Evolutionary conservation across 2,888 invertebrate genomes (phyloP).

Genomic region (Stegophylla sp.): DNA sequence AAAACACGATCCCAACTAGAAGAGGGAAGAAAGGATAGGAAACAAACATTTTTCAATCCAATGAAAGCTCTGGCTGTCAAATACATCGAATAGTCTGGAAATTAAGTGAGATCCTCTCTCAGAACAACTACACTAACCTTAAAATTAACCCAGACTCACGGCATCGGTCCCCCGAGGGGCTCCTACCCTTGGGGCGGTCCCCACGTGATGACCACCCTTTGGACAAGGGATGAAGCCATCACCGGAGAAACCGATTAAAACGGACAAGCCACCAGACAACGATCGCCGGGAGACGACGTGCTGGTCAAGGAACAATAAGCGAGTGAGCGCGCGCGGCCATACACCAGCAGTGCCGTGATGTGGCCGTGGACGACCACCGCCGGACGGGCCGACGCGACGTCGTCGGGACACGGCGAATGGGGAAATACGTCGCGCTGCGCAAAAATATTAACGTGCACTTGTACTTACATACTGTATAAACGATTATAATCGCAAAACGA

Average conservation of each 20-base stretch:
- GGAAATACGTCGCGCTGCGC: not conserved
- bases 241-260: not conserved
- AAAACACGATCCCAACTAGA: too few relatives aligned
- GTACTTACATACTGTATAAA: slow-evolving; percentile 48
- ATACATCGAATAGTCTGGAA: too few relatives aligned
- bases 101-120: too few relatives aligned
- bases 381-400: not conserved
- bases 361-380: not conserved
- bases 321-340: not conserved
- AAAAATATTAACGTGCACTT: slow-evolving; percentile 55
- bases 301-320: too few relatives aligned
- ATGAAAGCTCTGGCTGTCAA: too few relatives aligned
- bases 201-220: slow-evolving; percentile 7
- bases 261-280: not conserved
- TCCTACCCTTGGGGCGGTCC: not conserved
- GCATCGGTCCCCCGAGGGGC: not conserved
- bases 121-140: not conserved
- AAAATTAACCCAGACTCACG: not conserved
- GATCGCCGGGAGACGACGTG: too few relatives aligned
- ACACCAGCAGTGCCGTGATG: slow-evolving; percentile 43
- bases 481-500: slow-evolving; percentile 45
- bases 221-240: not conserved
- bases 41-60: too few relatives aligned
- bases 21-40: too few relatives aligned
- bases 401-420: not conserved